Evolutionary conservation across 2,888 invertebrate genomes (phyloP).

Genomic region (Hylaea fasciaria): DNA sequence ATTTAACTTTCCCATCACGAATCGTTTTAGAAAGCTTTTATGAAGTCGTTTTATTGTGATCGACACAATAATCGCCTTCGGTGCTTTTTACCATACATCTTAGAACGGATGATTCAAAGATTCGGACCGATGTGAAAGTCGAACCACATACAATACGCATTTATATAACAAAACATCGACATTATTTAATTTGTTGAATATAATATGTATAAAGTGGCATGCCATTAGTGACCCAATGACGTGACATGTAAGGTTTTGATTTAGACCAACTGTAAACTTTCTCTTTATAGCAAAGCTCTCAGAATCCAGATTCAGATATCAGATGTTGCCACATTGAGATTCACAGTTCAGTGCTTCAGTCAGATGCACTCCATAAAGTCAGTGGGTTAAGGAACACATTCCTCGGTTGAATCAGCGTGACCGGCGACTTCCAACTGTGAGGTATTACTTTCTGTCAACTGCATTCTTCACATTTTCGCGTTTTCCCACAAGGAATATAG

Average conservation of each 20-base stretch:
- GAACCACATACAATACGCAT: slow-evolving; percentile 49
- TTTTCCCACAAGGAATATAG: neutral
- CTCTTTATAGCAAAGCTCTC: no score
- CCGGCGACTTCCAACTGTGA: slow-evolving; percentile 48
- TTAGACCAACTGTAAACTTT: no score
- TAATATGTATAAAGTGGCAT: neutral
- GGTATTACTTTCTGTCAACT: slow-evolving; percentile 10
- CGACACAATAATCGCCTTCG: slow-evolving; percentile 27
- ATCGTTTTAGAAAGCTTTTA: slow-evolving; percentile 30
- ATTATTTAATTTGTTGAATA: slow-evolving; percentile 16
- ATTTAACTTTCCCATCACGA: slow-evolving; percentile 28
- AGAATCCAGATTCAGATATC: slow-evolving; percentile 14
- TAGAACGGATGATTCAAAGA: slow-evolving; percentile 44
- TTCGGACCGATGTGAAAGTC: slow-evolving; percentile 53
- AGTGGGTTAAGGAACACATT: slow-evolving; percentile 50
- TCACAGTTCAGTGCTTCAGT: slow-evolving; percentile 51
- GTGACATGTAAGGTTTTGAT: slow-evolving; percentile 8
- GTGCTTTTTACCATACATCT: slow-evolving; percentile 39
- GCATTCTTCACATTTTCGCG: slow-evolving; percentile 1
- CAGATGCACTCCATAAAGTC: no score
- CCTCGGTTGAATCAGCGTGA: slow-evolving; percentile 52
- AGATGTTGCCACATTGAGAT: slow-evolving; percentile 32
- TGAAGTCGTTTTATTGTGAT: slow-evolving; percentile 28
- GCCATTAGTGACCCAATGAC: slow-evolving; percentile 25
- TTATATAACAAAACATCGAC: slow-evolving; percentile 28